These are phyloP conservation scores for Pseudachorutes palmiensis DNA, from an alignment of 1,140 invertebrate genomes.

Conservation along the genomic window DNA sequence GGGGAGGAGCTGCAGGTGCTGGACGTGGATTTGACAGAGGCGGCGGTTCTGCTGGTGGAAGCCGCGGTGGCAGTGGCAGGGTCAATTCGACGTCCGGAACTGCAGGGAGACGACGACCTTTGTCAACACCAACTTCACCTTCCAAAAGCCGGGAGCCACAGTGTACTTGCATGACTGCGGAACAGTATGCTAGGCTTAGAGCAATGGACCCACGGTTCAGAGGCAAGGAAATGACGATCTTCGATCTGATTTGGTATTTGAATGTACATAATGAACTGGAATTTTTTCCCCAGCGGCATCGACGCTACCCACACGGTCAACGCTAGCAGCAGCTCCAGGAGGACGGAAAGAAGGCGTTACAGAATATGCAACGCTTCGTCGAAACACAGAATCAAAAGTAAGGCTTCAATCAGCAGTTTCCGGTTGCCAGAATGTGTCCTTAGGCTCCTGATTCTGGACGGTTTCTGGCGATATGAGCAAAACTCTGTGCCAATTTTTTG, in stretches of 20 bases:
- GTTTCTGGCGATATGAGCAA: not conserved
- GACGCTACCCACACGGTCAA: slow-evolving; percentile 62
- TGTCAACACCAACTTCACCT: slow-evolving; percentile 88
- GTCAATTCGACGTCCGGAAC: slow-evolving; percentile 29
- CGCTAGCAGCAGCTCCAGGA: slow-evolving; percentile 21
- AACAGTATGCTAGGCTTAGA: slow-evolving; percentile 75
- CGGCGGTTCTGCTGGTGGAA: slow-evolving; percentile 18
- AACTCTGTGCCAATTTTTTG: not conserved
- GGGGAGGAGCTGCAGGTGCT: slow-evolving; percentile 19
- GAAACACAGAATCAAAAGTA: slow-evolving; percentile 35
- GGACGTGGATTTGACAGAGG: slow-evolving; percentile 12
- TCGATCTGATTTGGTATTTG: not conserved
- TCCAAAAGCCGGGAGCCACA: slow-evolving; percentile 78
- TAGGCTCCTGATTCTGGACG: not conserved
- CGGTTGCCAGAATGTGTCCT: not conserved
- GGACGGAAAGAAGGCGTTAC: slow-evolving; percentile 24
- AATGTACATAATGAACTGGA: not conserved
- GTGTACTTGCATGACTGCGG: slow-evolving; percentile 88
- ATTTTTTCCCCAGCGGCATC: slow-evolving; percentile 58
- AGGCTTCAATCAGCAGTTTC: slow-evolving; percentile 3
- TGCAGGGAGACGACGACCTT: slow-evolving; percentile 61
- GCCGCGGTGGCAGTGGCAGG: slow-evolving; percentile 28
- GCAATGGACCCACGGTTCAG: slow-evolving; percentile 76
- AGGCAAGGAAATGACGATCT: slow-evolving; percentile 42
- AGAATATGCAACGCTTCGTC: slow-evolving; percentile 23